A percentile compares a stretch with the other conserved stretches of the same genome.
These are phyloP conservation scores for Ethmia dodecea DNA, from an alignment of 2,888 invertebrate genomes.

Conservation along the genomic window DNA sequence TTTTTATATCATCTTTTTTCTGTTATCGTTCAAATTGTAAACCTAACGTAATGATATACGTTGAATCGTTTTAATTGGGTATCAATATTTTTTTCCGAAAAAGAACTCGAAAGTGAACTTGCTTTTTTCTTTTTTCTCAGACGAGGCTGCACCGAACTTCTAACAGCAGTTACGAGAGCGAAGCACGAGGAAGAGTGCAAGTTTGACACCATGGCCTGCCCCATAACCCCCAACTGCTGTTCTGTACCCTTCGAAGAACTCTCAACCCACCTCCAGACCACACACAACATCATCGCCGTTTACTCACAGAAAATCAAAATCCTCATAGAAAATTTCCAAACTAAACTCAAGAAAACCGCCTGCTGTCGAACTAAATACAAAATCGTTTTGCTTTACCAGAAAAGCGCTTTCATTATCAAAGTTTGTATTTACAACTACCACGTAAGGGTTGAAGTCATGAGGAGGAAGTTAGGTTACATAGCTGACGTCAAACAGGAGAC, in stretches of 20 bases:
- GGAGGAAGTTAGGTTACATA: constrained; percentile 60
- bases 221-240: constrained; percentile 64
- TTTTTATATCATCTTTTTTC: too few species aligned
- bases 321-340: constrained; percentile 69
- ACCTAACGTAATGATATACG: too few species aligned
- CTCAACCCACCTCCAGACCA: constrained; percentile 53
- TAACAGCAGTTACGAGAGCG: constrained; percentile 52
- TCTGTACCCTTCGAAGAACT: constrained; percentile 64
- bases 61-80: too few species aligned
- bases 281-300: constrained; percentile 65
- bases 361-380: constrained; percentile 71
- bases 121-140: constrained; percentile 39
- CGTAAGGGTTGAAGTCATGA: constrained; percentile 66
- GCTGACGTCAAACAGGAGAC: constrained; percentile 56
- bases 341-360: constrained; percentile 66
- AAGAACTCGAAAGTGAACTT: too few species aligned
- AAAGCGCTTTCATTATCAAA: constrained; percentile 71
- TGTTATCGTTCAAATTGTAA: too few species aligned
- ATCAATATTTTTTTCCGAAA: too few species aligned
- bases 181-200: constrained; percentile 70
- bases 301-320: constrained; percentile 72
- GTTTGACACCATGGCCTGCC: constrained; percentile 65
- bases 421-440: constrained; percentile 71
- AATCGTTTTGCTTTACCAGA: constrained; percentile 61
- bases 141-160: constrained; percentile 65